Conservation (phyloP, 1,140 invertebrate species). For the Acyrthosiphon pisum region DNA sequence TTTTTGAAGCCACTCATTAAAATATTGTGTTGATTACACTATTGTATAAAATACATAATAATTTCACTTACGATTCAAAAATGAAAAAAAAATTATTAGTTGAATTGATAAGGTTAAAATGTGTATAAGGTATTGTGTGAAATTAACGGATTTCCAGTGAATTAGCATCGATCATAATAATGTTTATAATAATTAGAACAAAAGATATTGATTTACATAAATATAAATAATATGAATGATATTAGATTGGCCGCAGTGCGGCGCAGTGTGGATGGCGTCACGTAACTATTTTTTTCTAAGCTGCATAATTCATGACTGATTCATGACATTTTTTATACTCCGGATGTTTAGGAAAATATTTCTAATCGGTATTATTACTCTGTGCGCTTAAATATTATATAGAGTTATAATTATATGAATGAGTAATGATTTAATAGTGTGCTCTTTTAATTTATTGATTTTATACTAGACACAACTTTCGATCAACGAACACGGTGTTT, state of each 20-base stretch:
- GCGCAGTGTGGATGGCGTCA: background rate
- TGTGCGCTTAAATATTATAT: background rate
- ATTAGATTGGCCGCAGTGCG: background rate
- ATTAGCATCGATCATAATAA: background rate
- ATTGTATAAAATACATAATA: background rate
- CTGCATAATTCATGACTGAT: background rate
- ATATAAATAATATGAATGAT: background rate
- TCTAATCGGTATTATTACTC: background rate
- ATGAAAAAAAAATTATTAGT: background rate
- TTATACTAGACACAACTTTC: background rate
- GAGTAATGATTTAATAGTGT: background rate
- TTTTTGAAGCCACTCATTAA: background rate
- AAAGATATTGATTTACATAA: background rate
- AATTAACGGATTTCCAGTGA: background rate
- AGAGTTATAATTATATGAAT: background rate
- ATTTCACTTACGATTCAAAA: too few species aligned
- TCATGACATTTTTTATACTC: background rate
- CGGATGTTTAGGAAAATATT: background rate
- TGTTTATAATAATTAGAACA: background rate
- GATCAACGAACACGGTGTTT: background rate
- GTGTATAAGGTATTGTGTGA: background rate
- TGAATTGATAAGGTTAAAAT: background rate
- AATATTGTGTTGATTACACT: background rate
- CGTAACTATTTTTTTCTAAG: background rate
- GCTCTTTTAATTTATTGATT: background rate